Evolutionary conservation across 2,113 vertebrate species (phyloP).

Genomic region (Hippotragus niger): DNA sequence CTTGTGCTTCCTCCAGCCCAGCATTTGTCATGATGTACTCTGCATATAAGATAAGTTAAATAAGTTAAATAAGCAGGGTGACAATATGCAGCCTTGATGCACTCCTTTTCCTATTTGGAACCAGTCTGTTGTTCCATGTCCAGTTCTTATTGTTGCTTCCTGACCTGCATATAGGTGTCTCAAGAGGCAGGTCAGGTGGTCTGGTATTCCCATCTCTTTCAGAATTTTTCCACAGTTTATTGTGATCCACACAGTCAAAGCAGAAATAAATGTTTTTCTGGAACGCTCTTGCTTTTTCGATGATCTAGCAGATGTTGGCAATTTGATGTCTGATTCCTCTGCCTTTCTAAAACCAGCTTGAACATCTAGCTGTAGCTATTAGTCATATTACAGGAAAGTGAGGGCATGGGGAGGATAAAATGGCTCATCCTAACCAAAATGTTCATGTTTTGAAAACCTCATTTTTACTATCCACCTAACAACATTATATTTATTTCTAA

Average conservation of each 20-base stretch:
- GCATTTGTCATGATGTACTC: neutral
- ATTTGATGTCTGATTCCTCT: neutral
- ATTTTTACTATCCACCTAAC: neutral
- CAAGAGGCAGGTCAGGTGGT: neutral
- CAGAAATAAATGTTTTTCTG: neutral
- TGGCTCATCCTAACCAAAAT: neutral
- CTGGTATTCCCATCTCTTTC: neutral
- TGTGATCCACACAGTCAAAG: neutral
- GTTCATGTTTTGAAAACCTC: neutral
- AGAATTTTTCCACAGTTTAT: neutral
- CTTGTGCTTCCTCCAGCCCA: neutral
- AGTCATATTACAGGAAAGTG: neutral
- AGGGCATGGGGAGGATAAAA: neutral
- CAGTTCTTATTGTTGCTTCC: neutral
- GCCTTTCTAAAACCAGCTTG: neutral
- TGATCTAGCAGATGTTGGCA: neutral
- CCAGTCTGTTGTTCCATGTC: neutral
- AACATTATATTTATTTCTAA: neutral
- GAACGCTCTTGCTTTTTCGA: fast-evolving
- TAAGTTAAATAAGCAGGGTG: neutral
- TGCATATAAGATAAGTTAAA: neutral
- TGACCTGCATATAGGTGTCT: neutral
- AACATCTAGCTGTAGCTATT: neutral
- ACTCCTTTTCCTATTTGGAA: neutral
- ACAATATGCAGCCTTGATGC: fast-evolving